These are phyloP conservation scores for Ceuthmochares aereus DNA, from an alignment of 2,113 vertebrate species.

Conservation along the genomic window DNA sequence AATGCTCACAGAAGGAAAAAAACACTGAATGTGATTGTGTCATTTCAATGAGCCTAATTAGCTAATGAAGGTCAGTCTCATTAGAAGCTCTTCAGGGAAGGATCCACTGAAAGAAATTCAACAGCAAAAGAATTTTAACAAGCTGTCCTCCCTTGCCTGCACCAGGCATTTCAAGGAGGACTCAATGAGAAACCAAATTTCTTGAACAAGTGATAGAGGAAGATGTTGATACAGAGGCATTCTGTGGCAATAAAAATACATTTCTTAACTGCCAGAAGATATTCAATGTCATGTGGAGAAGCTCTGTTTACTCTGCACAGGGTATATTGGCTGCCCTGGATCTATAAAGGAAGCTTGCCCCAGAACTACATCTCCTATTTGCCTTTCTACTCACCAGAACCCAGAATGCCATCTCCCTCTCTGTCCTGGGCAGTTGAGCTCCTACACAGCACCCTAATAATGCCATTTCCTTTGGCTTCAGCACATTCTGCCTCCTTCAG, in stretches of 20 bases:
- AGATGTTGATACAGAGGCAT: neutral
- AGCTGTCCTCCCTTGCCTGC: neutral
- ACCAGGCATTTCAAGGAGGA: neutral
- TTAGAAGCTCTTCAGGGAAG: conserved; percentile 64
- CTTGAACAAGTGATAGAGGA: neutral
- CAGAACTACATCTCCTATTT: neutral
- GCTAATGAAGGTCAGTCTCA: conserved; percentile 71
- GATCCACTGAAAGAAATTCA: conserved; percentile 23
- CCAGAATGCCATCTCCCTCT: neutral
- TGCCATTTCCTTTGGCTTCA: neutral
- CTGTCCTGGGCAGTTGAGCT: neutral
- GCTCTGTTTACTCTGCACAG: neutral
- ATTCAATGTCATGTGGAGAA: neutral
- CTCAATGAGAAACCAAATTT: neutral
- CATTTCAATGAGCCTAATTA: conserved; percentile 54
- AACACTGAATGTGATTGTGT: neutral
- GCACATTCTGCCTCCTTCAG: neutral
- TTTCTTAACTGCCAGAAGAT: neutral
- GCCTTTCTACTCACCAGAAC: neutral
- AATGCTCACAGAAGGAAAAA: conserved; percentile 4
- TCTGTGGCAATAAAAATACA: neutral
- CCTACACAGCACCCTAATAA: neutral
- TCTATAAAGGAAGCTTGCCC: neutral
- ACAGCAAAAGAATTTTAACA: conserved; percentile 24
- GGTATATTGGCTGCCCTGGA: neutral